phyloP scores from a whole-genome alignment of 2,113 vertebrate genomes.

The Electrona antarctica region DNA sequence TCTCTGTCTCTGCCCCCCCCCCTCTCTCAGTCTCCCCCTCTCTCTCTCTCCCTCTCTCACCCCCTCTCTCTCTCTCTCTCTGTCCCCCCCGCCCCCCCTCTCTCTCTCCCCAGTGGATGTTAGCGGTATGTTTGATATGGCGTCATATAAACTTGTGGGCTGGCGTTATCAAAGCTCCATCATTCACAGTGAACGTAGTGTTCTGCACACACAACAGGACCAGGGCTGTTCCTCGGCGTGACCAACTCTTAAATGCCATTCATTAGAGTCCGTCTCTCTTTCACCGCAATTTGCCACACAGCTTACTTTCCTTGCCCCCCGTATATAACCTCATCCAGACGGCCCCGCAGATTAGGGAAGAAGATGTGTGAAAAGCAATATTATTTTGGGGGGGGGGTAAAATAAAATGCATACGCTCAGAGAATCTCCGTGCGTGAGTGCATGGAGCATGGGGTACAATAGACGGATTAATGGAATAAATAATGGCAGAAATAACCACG shows the following conservation, averaged over 20 bases:
- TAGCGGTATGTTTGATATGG: not conserved
- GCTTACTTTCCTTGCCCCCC: conserved; percentile 62
- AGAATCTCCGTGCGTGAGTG: not conserved
- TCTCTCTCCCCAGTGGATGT: not conserved
- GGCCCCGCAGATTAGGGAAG: conserved; percentile 62
- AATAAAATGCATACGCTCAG: not conserved
- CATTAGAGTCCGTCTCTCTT: conserved; percentile 87
- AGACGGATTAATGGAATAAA: too few species aligned
- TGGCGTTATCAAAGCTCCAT: conserved; percentile 73
- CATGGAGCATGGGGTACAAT: not conserved
- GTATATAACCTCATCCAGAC: conserved; percentile 44
- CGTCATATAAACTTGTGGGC: not conserved
- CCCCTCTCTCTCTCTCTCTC: not conserved
- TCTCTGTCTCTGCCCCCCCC: conserved; percentile 21
- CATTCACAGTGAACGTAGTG: conserved; percentile 84
- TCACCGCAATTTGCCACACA: conserved; percentile 89
- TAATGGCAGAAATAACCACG: not conserved
- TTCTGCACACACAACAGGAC: conserved; percentile 80
- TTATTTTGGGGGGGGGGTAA: too few species aligned
- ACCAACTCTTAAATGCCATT: conserved; percentile 90
- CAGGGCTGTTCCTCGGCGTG: conserved; percentile 87
- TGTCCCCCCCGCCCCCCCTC: not conserved
- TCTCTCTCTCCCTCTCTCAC: conserved; percentile 28
- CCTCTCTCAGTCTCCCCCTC: conserved; percentile 46
- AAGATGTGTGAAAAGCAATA: conserved; percentile 81